A percentile compares a stretch with the other conserved stretches of the same genome.
Conservation (phyloP, 2,888 invertebrate genomes). For the Oxytorus armatus region DNA sequence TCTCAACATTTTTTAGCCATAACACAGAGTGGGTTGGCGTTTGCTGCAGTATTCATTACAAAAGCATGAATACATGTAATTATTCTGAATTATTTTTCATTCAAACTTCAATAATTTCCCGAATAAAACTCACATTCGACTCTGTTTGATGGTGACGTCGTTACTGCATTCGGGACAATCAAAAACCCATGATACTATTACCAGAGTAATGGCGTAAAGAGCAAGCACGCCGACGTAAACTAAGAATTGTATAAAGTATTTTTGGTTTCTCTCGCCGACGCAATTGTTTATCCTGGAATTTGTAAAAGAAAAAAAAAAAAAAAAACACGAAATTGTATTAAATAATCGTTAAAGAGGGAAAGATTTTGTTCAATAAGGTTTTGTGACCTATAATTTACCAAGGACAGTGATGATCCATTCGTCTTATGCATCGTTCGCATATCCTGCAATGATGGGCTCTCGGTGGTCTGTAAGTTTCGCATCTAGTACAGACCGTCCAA, state of each 20-base stretch:
- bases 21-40: too few species aligned
- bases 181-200: constrained; percentile 90
- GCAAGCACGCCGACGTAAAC: constrained; percentile 90
- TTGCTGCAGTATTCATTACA: too few species aligned
- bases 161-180: constrained; percentile 89
- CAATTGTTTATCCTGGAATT: constrained; percentile 94
- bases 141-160: constrained; percentile 89
- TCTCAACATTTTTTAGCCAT: too few species aligned
- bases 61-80: constrained; percentile 30
- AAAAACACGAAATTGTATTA: not conserved
- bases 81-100: constrained; percentile 20
- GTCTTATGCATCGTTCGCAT: constrained; percentile 92
- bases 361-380: too few species aligned
- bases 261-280: constrained; percentile 96
- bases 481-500: constrained; percentile 93
- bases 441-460: constrained; percentile 95
- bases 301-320: not conserved
- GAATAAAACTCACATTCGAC: constrained; percentile 88
- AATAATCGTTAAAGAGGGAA: not conserved
- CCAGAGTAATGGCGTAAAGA: constrained; percentile 89
- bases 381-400: constrained; percentile 88
- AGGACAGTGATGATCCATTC: constrained; percentile 95
- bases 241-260: constrained; percentile 95
- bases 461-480: constrained; percentile 93
- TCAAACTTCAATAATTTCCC: too few species aligned